Conservation (phyloP, 2,888 invertebrate genomes). For the Morpho deidamia region DNA sequence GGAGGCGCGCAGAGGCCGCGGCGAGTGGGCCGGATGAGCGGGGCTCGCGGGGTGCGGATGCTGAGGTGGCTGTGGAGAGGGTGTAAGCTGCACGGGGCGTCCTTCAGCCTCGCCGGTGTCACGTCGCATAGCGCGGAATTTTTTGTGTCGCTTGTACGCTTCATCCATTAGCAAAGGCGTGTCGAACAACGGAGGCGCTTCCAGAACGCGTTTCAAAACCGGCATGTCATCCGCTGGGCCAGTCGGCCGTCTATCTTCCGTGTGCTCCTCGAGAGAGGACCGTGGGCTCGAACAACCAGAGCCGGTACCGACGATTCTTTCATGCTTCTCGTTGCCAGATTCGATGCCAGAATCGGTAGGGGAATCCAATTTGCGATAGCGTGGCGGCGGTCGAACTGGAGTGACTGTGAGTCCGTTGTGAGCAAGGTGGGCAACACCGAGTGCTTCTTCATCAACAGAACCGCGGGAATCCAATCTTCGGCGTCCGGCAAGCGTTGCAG, state of each 20-base stretch:
- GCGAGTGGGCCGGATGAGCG: constrained; percentile 71
- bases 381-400: constrained; percentile 81
- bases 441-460: constrained; percentile 87
- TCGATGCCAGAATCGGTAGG: constrained; percentile 97
- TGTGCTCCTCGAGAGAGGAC: constrained; percentile 89
- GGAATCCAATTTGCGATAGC: constrained; percentile 91
- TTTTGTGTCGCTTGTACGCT: constrained; percentile 97
- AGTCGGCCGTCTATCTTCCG: constrained; percentile 77
- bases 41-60: constrained; percentile 68
- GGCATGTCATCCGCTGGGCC: constrained; percentile 93
- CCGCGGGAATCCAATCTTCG: constrained; percentile 86
- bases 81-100: constrained; percentile 60
- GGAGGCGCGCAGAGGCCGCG: constrained; percentile 75
- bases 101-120: constrained; percentile 88
- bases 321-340: constrained; percentile 93
- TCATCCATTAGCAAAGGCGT: constrained; percentile 95
- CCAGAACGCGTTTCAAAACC: constrained; percentile 93
- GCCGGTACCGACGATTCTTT: constrained; percentile 82
- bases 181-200: constrained; percentile 94
- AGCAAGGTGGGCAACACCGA: constrained; percentile 83
- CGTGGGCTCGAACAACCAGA: constrained; percentile 92
- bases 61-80: constrained; percentile 73
- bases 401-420: constrained; percentile 87
- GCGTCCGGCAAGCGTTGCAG: constrained; percentile 85
- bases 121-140: constrained; percentile 92